Percentiles rank a stretch among this genome's conserved stretches.
Conservation (phyloP, 2,113 vertebrate species). For the Arvicanthis niloticus region DNA sequence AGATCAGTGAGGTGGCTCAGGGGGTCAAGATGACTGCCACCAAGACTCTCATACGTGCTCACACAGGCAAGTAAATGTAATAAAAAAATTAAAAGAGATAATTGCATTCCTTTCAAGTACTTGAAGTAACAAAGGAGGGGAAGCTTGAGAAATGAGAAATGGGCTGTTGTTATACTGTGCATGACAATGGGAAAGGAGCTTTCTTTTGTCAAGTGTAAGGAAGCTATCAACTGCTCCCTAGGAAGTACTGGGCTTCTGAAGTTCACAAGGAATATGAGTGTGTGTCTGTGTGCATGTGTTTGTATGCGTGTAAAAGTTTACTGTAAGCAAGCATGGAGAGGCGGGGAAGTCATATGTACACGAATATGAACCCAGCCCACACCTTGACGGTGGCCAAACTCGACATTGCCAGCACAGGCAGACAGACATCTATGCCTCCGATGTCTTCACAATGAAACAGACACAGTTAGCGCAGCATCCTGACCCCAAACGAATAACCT, state of each 20-base stretch:
- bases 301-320: background rate
- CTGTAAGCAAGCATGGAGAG: background rate
- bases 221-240: background rate
- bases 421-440: background rate
- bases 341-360: background rate
- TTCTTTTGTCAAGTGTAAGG: background rate
- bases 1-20: background rate
- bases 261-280: background rate
- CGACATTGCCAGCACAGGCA: background rate
- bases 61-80: background rate
- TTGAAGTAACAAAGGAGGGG: background rate
- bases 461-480: background rate
- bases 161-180: background rate
- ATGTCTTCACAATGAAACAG: background rate
- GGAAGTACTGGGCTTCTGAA: constrained; percentile 8
- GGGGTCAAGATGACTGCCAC: background rate
- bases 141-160: background rate
- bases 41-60: background rate
- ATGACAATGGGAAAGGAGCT: background rate
- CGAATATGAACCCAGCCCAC: background rate
- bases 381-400: background rate
- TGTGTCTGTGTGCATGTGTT: background rate
- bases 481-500: background rate
- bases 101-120: constrained; percentile 24
- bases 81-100: background rate